Base-by-base conservation (phyloP, 2,888 invertebrate genomes). In the Dascillus cervinus region DNA sequence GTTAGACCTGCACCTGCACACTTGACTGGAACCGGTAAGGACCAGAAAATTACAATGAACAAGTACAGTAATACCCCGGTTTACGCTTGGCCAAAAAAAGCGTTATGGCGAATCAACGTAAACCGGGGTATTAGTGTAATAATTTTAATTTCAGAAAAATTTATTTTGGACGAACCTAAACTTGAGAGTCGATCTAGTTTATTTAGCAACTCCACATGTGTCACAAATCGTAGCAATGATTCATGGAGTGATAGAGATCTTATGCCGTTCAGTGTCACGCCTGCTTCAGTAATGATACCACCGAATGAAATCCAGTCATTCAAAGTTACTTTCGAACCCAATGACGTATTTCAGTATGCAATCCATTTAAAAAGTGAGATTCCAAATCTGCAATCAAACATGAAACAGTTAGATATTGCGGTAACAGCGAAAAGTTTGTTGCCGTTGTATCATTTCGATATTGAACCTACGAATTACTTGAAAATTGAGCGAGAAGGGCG, bases 381-480 rank as follows among this genome's bases (percentile, higher is more conserved):
- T 30, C 64, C 67, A 38, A 74, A 75, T 47, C 58, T 73, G 28
- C 44, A 62, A 12, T 73, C 74, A 17, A 58, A 62, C 1, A 26
- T 47, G 5, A 10, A 41, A 5, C 43, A 50, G 11, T 45, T 64
- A 11, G 44, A 48, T 8, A 60, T 71, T 10, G 20, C 43, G 20
- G 57, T 82, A 21, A 61, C 56, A 22, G 82, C 71, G 0, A 72
- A 70, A 46, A 77, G 82, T 39, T 49, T 79, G 28, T 66, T 81
- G 39, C 81, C 83, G 0, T 75, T 76, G 47, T 81, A 77, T 48
- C 81, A 82, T 55, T 75, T 84, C 47, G 79, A 82, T 42, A 64
- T 81, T 23, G 73, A 76, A 41, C 74, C 76, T 35, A 78, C 74
- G 27, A 75, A 79, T 58, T 79, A 80, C 55, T 53, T 80, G 26